Conservation (phyloP, 2,888 invertebrate species). For the Zhengitettix transpicula region DNA sequence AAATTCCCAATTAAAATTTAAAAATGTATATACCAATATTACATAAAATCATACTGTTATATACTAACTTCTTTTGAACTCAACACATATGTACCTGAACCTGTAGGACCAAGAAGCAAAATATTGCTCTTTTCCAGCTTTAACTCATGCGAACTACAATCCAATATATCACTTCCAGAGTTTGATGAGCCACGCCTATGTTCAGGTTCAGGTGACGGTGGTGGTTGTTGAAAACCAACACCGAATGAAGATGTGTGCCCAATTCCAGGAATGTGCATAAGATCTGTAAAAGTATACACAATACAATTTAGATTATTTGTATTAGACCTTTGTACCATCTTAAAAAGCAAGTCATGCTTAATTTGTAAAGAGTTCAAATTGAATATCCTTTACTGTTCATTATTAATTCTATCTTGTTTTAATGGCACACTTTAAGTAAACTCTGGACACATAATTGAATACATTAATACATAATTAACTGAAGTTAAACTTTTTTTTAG, state of each 20-base stretch:
- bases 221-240: conserved; percentile 36
- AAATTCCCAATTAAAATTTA: neutral
- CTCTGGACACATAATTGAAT: no score
- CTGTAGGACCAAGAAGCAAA: conserved; percentile 9
- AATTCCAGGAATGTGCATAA: conserved; percentile 69
- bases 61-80: neutral
- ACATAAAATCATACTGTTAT: neutral
- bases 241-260: conserved; percentile 49
- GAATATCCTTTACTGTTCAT: no score
- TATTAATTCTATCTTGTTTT: no score
- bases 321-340: neutral
- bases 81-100: conserved; percentile 5
- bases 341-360: neutral
- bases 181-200: conserved; percentile 1
- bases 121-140: conserved; percentile 44
- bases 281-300: conserved; percentile 38
- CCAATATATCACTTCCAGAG: conserved; percentile 54
- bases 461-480: no score
- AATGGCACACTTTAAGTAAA: no score
- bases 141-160: conserved; percentile 64
- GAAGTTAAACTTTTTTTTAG: no score
- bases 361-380: no score
- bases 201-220: conserved; percentile 12
- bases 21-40: neutral
- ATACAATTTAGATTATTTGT: neutral